Evolutionary conservation across 1,140 invertebrate genomes (phyloP), one percentile per base, ranked within the genome.

Genomic region (Halyomorpha halys): DNA sequence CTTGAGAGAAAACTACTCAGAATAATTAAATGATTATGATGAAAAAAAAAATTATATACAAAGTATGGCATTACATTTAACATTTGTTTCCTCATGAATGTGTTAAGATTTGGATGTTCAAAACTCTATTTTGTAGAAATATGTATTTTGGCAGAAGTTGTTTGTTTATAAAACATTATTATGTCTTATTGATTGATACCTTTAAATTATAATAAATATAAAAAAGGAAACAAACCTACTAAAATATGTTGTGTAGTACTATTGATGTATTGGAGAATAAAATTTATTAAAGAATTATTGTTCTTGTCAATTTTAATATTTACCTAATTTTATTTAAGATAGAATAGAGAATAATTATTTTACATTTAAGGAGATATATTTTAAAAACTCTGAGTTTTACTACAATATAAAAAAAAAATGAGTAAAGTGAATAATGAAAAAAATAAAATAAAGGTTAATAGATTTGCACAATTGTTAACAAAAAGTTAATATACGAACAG

Each of bases 201-300:
- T 68, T 68, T 68, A 61, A 65, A 67, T 65, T 65, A 65, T 62
- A 53, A 49, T 61, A 53, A 66, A 66, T 66, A 65, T 64, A 66
- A 68, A 68, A 66, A 66, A 68, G 63, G 68, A 66, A 68, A 69
- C 64, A 68, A 68, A 60, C 69, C 69, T 67, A 69, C 53, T 56
- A 68, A 69, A 68, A 61, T 69, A 69, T 69, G 69, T 69, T 69
- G 69, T 69, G 69, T 69, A 69, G 69, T 69, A 66, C 64, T 68
- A 69, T 69, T 69, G 69, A 69, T 69, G 69, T 69, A 69, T 69
- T 69, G 69, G 61, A 69, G 66, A 67, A 69, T 68, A 67, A 69
- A 69, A 69, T 63, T 67, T 67, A 66, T 66, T 66, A 66, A 66
- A 66, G 61, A 66, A 66, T 62, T 39, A 39, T 11, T 39, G 34